Conservation (phyloP, 2,888 invertebrate genomes). For the Brachypalpus laphriformis region DNA sequence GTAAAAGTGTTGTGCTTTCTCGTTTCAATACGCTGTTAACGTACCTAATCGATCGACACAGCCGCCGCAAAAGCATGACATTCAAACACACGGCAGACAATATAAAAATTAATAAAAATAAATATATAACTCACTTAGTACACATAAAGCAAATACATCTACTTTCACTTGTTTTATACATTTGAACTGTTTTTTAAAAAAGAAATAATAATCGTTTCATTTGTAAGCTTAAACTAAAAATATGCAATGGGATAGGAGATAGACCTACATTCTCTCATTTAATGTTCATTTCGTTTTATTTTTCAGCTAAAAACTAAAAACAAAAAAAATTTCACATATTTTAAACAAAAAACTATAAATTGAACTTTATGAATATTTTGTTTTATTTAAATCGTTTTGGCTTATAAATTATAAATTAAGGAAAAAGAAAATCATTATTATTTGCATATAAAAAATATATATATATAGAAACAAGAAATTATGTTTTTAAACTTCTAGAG, state of each 20-base stretch:
- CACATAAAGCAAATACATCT: not conserved
- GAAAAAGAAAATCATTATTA: slow-evolving; percentile 23
- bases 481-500: not conserved
- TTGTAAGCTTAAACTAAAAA: slow-evolving; percentile 2
- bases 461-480: slow-evolving; percentile 20
- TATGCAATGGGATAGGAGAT: slow-evolving; percentile 4
- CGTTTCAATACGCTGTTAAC: no score
- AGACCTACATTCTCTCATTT: slow-evolving; percentile 1
- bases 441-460: slow-evolving; percentile 43
- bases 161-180: slow-evolving; percentile 28
- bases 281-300: not conserved
- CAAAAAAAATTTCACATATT: no score
- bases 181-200: slow-evolving; percentile 26
- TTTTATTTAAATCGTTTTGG: slow-evolving; percentile 60
- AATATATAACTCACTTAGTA: not conserved
- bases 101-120: not conserved
- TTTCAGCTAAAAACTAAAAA: slow-evolving; percentile 21
- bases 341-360: slow-evolving; percentile 39
- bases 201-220: not conserved
- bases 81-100: not conserved
- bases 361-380: slow-evolving; percentile 23
- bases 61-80: not conserved
- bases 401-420: slow-evolving; percentile 62
- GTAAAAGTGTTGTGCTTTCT: no score
- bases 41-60: no score